Evolutionary conservation across 2,113 vertebrate genomes (phyloP).

Genomic region (Cinclus mexicanus): DNA sequence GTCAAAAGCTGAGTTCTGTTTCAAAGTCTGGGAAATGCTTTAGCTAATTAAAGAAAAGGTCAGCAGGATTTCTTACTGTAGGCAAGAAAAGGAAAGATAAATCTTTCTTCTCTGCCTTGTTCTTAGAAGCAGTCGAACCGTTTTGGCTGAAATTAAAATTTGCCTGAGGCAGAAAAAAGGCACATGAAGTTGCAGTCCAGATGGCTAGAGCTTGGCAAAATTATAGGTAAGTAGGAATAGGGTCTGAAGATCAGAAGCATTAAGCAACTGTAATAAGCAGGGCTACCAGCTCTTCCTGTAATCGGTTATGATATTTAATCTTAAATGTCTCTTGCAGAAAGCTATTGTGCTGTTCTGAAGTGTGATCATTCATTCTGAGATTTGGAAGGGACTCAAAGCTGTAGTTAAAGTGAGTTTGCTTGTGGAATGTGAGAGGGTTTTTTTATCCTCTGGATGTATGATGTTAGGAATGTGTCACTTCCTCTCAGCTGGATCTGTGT

Average conservation of each 20-base stretch:
- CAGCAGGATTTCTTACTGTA: conserved; percentile 15
- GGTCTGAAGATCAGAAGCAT: conserved; percentile 11
- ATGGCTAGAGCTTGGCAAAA: conserved; percentile 10
- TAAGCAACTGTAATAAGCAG: neutral
- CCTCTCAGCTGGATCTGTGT: neutral
- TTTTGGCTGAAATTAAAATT: conserved; percentile 24
- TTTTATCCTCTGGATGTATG: neutral
- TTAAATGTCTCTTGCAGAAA: neutral
- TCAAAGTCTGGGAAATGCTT: conserved; percentile 9
- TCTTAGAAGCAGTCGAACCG: neutral
- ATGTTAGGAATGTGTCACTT: neutral
- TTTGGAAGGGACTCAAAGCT: neutral
- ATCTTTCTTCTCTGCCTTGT: neutral
- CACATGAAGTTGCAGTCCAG: neutral
- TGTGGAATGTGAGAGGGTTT: neutral
- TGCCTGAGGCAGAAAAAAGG: conserved; percentile 20
- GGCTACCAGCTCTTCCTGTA: neutral
- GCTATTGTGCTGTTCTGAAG: neutral
- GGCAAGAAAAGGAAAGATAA: neutral
- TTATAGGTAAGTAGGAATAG: neutral
- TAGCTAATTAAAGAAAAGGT: conserved; percentile 56
- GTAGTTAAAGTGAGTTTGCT: neutral
- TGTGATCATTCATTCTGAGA: neutral
- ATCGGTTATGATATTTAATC: neutral
- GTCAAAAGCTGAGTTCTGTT: neutral